These are phyloP conservation scores for Rhinopomastus cyanomelas DNA, from an alignment of 2,113 vertebrate species.

Conservation along the genomic window DNA sequence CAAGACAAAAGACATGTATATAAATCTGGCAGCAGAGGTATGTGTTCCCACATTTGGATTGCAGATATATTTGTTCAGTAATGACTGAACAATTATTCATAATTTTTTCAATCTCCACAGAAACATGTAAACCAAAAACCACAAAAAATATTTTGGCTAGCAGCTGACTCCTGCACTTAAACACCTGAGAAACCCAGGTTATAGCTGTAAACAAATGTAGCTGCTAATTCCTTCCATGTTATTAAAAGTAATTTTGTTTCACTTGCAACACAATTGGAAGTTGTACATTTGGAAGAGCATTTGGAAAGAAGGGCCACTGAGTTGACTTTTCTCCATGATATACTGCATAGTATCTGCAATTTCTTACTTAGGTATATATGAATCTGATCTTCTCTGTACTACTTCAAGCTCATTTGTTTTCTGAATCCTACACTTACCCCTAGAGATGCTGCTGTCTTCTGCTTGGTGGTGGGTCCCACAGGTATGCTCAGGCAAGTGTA, in stretches of 20 bases:
- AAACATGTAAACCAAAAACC: slow-evolving; percentile 55
- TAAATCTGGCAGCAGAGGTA: slow-evolving; percentile 56
- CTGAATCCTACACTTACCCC: background rate
- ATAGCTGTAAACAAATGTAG: background rate
- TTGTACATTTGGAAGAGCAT: background rate
- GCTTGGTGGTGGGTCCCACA: background rate
- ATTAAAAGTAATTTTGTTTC: slow-evolving; percentile 6
- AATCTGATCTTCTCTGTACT: background rate
- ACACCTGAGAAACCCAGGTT: background rate
- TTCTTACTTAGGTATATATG: background rate
- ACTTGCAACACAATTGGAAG: background rate
- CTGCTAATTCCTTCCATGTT: background rate
- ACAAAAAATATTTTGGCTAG: slow-evolving; percentile 37
- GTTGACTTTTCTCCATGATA: background rate
- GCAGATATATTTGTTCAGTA: slow-evolving; percentile 60
- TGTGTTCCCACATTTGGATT: slow-evolving; percentile 59
- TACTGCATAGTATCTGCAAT: background rate
- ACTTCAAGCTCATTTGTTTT: background rate
- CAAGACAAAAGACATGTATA: slow-evolving; percentile 67
- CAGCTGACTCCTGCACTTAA: slow-evolving; percentile 48
- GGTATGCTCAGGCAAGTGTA: background rate
- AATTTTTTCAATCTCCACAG: slow-evolving; percentile 15
- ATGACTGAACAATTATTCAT: slow-evolving; percentile 33
- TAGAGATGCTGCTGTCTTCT: background rate
- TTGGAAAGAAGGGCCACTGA: background rate